These are phyloP conservation scores for Argyra leucocephala DNA, from an alignment of 2,888 invertebrate genomes.

Conservation along the genomic window DNA sequence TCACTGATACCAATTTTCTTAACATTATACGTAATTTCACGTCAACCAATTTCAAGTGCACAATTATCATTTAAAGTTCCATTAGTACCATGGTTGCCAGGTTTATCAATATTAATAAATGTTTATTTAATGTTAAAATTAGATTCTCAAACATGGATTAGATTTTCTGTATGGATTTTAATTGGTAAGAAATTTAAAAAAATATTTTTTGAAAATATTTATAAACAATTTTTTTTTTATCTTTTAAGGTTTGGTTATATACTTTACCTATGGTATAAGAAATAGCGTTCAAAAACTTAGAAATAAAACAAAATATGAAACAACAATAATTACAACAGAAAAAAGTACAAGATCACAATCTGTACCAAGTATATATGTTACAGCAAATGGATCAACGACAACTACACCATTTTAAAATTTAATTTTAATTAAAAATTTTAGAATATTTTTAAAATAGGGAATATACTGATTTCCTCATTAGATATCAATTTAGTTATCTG, in stretches of 20 bases:
- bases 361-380: constrained; percentile 16
- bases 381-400: not conserved
- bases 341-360: constrained; percentile 13
- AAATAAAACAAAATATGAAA: constrained; percentile 10
- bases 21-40: constrained; percentile 48
- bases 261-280: constrained; percentile 51
- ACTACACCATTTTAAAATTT: not conserved
- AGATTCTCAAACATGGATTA: constrained; percentile 69
- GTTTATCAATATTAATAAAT: constrained; percentile 70
- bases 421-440: too few species aligned
- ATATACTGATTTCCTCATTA: too few species aligned
- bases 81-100: constrained; percentile 70
- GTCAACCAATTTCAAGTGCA: constrained; percentile 55
- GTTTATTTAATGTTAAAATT: constrained; percentile 63
- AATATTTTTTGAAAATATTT: not conserved
- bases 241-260: constrained; percentile 48
- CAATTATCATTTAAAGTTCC: constrained; percentile 64
- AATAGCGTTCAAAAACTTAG: constrained; percentile 40
- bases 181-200: constrained; percentile 50
- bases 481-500: too few species aligned
- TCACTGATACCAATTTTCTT: constrained; percentile 32
- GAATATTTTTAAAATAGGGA: too few species aligned
- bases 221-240: constrained; percentile 12
- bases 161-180: constrained; percentile 69
- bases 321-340: not conserved